These are phyloP conservation scores for Beris morrisii DNA, from an alignment of 2,888 invertebrate genomes.

Conservation along the genomic window DNA sequence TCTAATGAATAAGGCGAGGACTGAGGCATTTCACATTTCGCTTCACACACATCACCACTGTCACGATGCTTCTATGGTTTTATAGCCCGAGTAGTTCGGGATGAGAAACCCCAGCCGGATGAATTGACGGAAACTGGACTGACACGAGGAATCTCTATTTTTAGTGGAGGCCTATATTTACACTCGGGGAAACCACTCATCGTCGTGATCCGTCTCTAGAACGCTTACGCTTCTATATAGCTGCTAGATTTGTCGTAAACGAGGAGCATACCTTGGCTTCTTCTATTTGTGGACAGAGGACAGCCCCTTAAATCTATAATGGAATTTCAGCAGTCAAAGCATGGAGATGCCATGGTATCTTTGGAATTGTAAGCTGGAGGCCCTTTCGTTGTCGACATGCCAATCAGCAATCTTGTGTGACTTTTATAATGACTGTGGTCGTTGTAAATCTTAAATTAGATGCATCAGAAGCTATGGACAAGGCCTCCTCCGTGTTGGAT, in stretches of 20 bases:
- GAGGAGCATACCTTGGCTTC: no score
- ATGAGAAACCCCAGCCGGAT: background rate
- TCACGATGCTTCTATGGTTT: background rate
- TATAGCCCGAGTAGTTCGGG: background rate
- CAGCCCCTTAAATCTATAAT: no score
- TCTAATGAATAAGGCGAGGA: conserved; percentile 16
- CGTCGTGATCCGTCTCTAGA: background rate
- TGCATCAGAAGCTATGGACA: no score
- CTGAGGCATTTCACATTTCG: background rate
- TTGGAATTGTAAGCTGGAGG: no score
- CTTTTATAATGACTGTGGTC: no score
- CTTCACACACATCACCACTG: background rate
- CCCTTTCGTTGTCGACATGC: no score
- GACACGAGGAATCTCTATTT: conserved; percentile 9
- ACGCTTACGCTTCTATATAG: background rate
- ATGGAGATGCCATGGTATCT: no score
- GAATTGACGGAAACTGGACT: conserved; percentile 11
- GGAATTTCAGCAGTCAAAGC: no score
- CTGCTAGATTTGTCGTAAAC: background rate
- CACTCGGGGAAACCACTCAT: conserved; percentile 6
- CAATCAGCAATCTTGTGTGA: no score
- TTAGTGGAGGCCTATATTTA: conserved; percentile 21
- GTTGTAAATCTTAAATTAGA: no score
- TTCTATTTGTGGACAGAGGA: no score
- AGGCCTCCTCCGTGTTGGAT: no score